A percentile compares a stretch with the other conserved stretches of the same genome.
These are phyloP conservation scores for Seriola aureovittata DNA, from an alignment of 2,113 vertebrate species.

Conservation along the genomic window DNA sequence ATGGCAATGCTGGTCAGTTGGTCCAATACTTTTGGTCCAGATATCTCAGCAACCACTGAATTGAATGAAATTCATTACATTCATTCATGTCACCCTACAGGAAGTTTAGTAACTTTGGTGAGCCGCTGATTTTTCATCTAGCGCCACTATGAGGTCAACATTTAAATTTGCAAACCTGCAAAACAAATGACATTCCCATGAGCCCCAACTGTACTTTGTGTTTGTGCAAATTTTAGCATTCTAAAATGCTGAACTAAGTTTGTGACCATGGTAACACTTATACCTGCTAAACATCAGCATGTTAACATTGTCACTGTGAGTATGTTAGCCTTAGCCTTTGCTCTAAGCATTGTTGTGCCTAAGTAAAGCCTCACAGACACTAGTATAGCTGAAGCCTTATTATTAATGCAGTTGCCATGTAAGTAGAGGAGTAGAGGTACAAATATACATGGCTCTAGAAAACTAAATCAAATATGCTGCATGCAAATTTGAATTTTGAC, in stretches of 20 bases:
- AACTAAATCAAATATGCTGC: not conserved
- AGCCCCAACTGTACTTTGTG: not conserved
- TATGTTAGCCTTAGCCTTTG: not conserved
- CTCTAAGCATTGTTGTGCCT: not conserved
- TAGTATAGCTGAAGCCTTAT: not conserved
- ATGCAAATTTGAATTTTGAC: conserved; percentile 1
- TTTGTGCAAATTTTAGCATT: not conserved
- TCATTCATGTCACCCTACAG: too few species aligned
- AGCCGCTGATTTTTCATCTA: not conserved
- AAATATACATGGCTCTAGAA: not conserved
- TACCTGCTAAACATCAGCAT: not conserved
- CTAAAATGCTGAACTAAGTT: not conserved
- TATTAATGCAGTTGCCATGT: not conserved
- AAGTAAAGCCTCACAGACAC: not conserved
- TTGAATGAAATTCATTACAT: not conserved
- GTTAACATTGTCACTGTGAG: not conserved
- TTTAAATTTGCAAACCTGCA: not conserved
- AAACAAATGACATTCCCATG: not conserved
- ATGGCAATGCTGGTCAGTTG: not conserved
- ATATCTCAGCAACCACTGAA: not conserved
- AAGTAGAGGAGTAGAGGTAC: not conserved
- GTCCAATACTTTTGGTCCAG: not conserved
- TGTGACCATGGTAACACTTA: not conserved
- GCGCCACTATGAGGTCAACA: not conserved
- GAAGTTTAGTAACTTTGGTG: not conserved